Evolutionary conservation across 1,140 invertebrate genomes (phyloP).

Genomic region (Cydia pomonella): DNA sequence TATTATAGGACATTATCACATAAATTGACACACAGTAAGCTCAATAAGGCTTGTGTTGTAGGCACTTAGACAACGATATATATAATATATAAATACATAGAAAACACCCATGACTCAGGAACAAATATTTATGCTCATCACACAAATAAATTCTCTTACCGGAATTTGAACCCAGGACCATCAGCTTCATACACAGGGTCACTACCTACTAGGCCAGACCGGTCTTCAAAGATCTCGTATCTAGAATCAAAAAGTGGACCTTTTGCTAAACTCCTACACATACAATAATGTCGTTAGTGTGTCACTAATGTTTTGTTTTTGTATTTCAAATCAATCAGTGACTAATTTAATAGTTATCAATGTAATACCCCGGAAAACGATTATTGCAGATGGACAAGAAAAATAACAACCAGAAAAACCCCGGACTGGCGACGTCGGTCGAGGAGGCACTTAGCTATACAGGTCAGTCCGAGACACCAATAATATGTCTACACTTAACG

Average conservation of each 20-base stretch:
- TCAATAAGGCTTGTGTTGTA: too few species aligned
- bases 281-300: neutral
- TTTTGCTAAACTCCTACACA: neutral
- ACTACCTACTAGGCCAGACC: too few species aligned
- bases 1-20: too few species aligned
- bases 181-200: too few species aligned
- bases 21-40: too few species aligned
- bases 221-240: too few species aligned
- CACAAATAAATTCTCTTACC: too few species aligned
- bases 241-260: neutral
- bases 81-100: too few species aligned
- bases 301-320: neutral
- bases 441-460: constrained; percentile 55
- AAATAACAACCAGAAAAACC: constrained; percentile 36
- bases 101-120: too few species aligned
- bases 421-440: constrained; percentile 41
- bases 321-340: neutral
- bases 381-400: constrained; percentile 22
- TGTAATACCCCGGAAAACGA: neutral
- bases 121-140: too few species aligned
- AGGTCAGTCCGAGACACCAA: constrained; percentile 12
- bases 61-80: too few species aligned
- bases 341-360: neutral
- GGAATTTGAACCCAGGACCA: too few species aligned
- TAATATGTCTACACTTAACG: neutral